phyloP scores from a whole-genome alignment of 1,140 invertebrate genomes.

The Drosophila santomea region DNA sequence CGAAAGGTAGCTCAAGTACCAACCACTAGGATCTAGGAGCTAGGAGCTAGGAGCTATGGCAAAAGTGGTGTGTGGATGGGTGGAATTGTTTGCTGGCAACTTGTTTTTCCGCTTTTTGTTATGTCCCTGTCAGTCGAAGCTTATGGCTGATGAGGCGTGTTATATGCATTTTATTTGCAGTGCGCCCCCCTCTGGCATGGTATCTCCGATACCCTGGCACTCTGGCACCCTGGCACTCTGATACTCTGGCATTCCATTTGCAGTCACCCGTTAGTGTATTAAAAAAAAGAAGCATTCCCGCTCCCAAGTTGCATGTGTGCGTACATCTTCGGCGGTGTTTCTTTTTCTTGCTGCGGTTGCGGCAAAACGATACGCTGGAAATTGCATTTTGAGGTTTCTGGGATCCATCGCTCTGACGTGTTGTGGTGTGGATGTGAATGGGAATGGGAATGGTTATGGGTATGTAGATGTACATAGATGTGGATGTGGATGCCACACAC shows the following conservation, averaged over 20 bases:
- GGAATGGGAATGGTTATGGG: no score
- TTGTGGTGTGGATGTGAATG: conserved; percentile 5
- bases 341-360: conserved; percentile 41
- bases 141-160: conserved; percentile 78
- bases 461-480: background rate
- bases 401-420: conserved; percentile 46
- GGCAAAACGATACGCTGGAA: conserved; percentile 66
- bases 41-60: background rate
- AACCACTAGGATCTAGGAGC: background rate
- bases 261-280: conserved; percentile 35
- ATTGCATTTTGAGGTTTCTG: conserved; percentile 76
- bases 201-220: no score
- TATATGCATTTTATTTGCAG: conserved; percentile 78
- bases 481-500: background rate
- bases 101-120: conserved; percentile 52
- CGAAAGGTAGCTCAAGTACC: conserved; percentile 41
- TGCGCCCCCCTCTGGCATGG: background rate
- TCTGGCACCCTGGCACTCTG: background rate
- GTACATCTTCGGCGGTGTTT: conserved; percentile 20
- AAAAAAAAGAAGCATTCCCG: conserved; percentile 10
- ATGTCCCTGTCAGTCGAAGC: conserved; percentile 69
- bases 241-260: conserved; percentile 23
- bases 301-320: conserved; percentile 15
- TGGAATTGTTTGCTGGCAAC: conserved; percentile 27
- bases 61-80: background rate